Conservation (phyloP, 1,140 invertebrate genomes). For the Bombus consobrinus region DNA sequence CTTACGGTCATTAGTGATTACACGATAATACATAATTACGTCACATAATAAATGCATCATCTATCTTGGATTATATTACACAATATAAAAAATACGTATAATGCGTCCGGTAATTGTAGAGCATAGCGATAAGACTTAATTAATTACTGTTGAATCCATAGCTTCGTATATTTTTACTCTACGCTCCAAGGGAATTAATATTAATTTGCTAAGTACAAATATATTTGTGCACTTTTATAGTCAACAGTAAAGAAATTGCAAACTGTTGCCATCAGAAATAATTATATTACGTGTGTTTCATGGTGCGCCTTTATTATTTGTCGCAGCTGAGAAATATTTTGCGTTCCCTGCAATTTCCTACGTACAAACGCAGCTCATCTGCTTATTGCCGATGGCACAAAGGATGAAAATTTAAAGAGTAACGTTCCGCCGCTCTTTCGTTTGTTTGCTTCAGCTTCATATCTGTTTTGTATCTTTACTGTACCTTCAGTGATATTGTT, state of each 20-base stretch:
- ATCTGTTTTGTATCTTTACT: background rate
- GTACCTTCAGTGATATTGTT: background rate
- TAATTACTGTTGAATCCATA: too few species aligned
- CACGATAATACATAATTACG: too few species aligned
- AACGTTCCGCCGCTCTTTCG: background rate
- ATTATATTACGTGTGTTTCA: background rate
- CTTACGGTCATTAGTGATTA: too few species aligned
- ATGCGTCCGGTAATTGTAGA: too few species aligned
- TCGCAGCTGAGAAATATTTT: background rate
- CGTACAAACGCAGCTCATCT: background rate
- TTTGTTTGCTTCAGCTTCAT: background rate
- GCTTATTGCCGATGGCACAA: background rate
- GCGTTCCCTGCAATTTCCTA: background rate
- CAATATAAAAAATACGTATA: too few species aligned
- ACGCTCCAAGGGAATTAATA: too few species aligned
- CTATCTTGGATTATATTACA: too few species aligned
- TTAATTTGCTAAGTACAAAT: too few species aligned
- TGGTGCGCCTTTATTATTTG: background rate
- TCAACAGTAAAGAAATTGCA: background rate
- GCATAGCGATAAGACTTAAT: too few species aligned
- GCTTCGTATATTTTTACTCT: too few species aligned
- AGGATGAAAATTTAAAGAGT: background rate
- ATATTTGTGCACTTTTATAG: background rate
- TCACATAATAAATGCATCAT: too few species aligned
- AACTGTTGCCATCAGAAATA: background rate